phyloP scores from a whole-genome alignment of 1,140 invertebrate species.

The Drosophila elegans region DNA sequence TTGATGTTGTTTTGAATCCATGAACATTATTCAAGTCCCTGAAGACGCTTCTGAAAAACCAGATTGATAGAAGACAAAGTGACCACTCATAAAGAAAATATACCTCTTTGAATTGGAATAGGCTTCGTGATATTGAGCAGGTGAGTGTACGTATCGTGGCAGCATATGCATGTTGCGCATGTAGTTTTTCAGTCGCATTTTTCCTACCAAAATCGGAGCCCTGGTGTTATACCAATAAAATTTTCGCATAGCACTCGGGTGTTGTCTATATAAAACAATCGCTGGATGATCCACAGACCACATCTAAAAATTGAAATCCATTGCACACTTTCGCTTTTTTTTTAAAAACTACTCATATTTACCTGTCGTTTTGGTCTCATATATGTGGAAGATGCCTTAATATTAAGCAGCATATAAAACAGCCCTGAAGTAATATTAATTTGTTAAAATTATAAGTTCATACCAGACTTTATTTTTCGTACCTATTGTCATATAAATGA shows the following conservation, averaged over 20 bases:
- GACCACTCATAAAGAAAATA: background rate
- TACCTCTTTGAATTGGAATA: constrained; percentile 36
- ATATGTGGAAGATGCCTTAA: constrained; percentile 35
- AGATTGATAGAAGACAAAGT: background rate
- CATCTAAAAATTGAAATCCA: constrained; percentile 23
- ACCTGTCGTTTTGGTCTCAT: constrained; percentile 44
- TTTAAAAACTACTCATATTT: background rate
- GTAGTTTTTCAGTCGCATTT: constrained; percentile 36
- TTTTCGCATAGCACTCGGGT: constrained; percentile 43
- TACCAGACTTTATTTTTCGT: background rate
- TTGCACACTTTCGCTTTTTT: constrained; percentile 29
- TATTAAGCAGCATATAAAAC: constrained; percentile 37
- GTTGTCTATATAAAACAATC: constrained; percentile 43
- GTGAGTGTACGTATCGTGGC: constrained; percentile 33
- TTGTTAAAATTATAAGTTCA: background rate
- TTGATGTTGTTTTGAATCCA: constrained; percentile 14
- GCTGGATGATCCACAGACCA: constrained; percentile 43
- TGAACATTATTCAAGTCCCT: constrained; percentile 22
- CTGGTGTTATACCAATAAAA: constrained; percentile 51
- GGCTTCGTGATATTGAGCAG: constrained; percentile 12
- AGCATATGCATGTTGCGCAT: constrained; percentile 44
- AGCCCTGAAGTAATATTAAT: constrained; percentile 15
- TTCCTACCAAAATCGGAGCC: constrained; percentile 39
- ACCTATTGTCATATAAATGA: constrained; percentile 50
- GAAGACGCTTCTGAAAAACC: constrained; percentile 17